Percentiles rank a stretch among this genome's conserved stretches.
Conservation (phyloP, 2,797 vertebrate genomes). For the Sandelia bainsii region DNA sequence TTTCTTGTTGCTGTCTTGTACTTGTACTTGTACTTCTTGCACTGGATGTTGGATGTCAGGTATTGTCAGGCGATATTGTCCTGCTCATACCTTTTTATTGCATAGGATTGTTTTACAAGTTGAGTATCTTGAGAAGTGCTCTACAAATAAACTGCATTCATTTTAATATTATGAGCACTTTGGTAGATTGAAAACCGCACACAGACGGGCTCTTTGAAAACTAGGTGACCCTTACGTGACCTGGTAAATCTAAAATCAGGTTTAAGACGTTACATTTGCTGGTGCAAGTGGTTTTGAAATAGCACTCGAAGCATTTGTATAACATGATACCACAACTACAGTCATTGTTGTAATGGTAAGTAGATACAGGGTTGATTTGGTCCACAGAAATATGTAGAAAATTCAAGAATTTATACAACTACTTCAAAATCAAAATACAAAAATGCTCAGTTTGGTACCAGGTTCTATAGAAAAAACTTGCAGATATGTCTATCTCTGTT, state of each 20-base stretch:
- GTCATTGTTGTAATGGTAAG: not conserved
- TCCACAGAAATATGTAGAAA: not conserved
- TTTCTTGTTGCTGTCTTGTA: not conserved
- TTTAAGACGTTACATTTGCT: slow-evolving; percentile 4
- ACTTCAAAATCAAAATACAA: not conserved
- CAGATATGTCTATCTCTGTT: not conserved
- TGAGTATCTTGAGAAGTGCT: not conserved
- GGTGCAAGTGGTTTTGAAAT: slow-evolving; percentile 2
- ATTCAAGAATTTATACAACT: not conserved
- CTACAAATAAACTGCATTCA: slow-evolving; percentile 2
- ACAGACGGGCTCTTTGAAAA: not conserved
- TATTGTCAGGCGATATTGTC: not conserved
- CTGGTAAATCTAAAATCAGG: slow-evolving; percentile 21
- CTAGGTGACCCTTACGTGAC: not conserved
- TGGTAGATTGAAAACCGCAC: not conserved
- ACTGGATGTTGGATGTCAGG: slow-evolving; percentile 9
- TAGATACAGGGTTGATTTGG: not conserved
- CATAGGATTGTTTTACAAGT: not conserved
- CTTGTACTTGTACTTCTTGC: not conserved
- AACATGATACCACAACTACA: not conserved
- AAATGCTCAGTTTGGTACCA: not conserved
- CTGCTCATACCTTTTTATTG: not conserved
- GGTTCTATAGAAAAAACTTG: not conserved
- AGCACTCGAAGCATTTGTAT: not conserved
- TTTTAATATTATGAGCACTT: not conserved